Evolutionary conservation across 2,797 vertebrate genomes (phyloP).

Genomic region (Gymnodraco acuticeps): DNA sequence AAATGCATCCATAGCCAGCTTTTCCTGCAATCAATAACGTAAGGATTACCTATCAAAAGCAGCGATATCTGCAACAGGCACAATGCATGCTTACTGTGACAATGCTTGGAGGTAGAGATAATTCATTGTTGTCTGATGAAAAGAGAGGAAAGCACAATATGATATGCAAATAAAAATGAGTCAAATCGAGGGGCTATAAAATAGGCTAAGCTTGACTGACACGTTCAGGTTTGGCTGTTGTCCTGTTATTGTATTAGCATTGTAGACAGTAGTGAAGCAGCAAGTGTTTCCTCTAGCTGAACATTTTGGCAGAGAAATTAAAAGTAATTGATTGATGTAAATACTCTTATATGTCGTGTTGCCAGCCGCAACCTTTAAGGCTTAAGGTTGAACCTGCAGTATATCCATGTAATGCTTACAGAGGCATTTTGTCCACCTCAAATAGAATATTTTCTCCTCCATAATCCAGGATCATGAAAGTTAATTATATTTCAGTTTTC

Average conservation of each 20-base stretch:
- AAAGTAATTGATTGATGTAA: conserved; percentile 19
- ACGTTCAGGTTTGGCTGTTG: conserved; percentile 64
- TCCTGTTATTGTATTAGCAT: conserved; percentile 54
- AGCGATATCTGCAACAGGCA: conserved; percentile 62
- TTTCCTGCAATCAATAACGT: conserved; percentile 51
- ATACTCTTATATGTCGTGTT: conserved; percentile 19
- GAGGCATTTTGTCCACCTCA: conserved; percentile 11
- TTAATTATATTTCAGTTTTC: not conserved
- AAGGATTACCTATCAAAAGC: conserved; percentile 73
- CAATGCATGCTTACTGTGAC: conserved; percentile 49
- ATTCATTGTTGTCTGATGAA: conserved; percentile 49
- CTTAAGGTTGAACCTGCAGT: not conserved
- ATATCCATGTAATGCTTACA: conserved; percentile 3
- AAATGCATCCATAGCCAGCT: conserved; percentile 45
- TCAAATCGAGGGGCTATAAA: conserved; percentile 56
- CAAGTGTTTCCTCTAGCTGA: conserved; percentile 15
- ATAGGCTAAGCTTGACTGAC: conserved; percentile 80
- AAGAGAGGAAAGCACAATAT: conserved; percentile 44
- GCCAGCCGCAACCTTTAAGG: conserved; percentile 22
- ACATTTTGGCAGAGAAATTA: conserved; percentile 31
- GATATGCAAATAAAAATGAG: conserved; percentile 49
- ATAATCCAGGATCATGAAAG: conserved; percentile 21
- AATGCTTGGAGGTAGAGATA: conserved; percentile 50
- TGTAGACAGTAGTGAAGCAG: conserved; percentile 16
- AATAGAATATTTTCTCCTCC: conserved; percentile 2